These are phyloP conservation scores for Heliconius charithonia DNA, from an alignment of 2,888 invertebrate genomes.

Conservation along the genomic window DNA sequence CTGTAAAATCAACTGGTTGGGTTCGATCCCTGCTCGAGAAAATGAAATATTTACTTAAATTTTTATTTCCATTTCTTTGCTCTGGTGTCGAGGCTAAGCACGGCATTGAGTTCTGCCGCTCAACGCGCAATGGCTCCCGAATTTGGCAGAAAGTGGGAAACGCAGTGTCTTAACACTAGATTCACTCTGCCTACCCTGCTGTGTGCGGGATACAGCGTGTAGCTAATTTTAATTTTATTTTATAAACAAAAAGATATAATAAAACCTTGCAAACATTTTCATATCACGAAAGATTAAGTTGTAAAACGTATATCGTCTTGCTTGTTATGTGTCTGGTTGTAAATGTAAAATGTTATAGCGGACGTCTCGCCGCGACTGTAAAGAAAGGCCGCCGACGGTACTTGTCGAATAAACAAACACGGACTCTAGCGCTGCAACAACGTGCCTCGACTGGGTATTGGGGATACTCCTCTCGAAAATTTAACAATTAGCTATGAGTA, in stretches of 20 bases:
- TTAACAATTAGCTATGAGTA: neutral
- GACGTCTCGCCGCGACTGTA: slow-evolving; percentile 21
- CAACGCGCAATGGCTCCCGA: no score
- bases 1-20: no score
- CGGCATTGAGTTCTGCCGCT: no score
- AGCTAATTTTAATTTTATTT: no score
- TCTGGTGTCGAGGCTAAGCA: no score
- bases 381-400: slow-evolving; percentile 26
- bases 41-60: no score
- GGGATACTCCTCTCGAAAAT: neutral
- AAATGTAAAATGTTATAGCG: slow-evolving; percentile 24
- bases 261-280: neutral
- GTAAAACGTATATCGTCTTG: slow-evolving; percentile 19
- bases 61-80: no score
- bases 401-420: slow-evolving; percentile 32
- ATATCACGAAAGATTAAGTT: slow-evolving; percentile 3
- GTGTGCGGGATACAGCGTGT: no score
- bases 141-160: no score
- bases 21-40: no score
- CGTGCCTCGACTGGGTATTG: slow-evolving; percentile 25
- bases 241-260: neutral
- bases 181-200: no score
- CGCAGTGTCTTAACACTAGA: no score
- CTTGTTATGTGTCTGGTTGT: slow-evolving; percentile 11
- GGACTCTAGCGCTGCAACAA: slow-evolving; percentile 29